phyloP scores from a whole-genome alignment of 2,888 invertebrate genomes.

The Anodontia alba region DNA sequence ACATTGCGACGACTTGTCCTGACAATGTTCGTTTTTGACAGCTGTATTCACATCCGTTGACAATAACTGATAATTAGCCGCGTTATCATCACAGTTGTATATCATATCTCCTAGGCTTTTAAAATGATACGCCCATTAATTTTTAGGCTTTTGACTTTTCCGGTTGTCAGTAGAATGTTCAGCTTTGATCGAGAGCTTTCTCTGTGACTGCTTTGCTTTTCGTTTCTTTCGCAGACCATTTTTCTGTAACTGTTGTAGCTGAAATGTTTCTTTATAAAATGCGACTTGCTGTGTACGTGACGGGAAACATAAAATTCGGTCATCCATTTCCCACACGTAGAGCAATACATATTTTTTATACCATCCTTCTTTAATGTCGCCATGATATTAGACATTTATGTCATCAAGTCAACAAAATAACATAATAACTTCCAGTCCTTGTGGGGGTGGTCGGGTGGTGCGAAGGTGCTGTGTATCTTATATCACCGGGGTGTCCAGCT shows the following conservation, averaged over 20 bases:
- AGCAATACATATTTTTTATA: slow-evolving; percentile 41
- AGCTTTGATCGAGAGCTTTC: neutral
- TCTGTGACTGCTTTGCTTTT: no score
- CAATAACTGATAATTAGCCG: no score
- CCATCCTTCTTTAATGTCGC: slow-evolving; percentile 18
- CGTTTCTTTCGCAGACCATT: no score
- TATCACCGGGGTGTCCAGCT: neutral
- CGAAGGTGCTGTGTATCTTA: neutral
- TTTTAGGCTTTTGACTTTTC: neutral
- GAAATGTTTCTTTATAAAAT: slow-evolving; percentile 26
- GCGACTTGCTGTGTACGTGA: slow-evolving; percentile 33
- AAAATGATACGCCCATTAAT: neutral
- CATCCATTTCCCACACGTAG: slow-evolving; percentile 45
- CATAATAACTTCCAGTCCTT: neutral
- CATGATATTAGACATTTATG: neutral
- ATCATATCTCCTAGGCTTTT: neutral
- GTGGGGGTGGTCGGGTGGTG: neutral
- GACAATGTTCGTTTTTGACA: neutral
- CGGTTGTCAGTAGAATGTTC: neutral
- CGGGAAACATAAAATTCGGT: slow-evolving; percentile 41
- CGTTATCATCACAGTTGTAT: neutral
- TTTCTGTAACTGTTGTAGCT: neutral
- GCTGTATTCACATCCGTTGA: neutral
- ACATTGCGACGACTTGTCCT: neutral
- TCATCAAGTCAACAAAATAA: neutral